Percentiles rank a stretch among this genome's conserved stretches.
Evolutionary conservation across 2,113 vertebrate species (phyloP).

Genomic region (Melanostigma gelatinosum): DNA sequence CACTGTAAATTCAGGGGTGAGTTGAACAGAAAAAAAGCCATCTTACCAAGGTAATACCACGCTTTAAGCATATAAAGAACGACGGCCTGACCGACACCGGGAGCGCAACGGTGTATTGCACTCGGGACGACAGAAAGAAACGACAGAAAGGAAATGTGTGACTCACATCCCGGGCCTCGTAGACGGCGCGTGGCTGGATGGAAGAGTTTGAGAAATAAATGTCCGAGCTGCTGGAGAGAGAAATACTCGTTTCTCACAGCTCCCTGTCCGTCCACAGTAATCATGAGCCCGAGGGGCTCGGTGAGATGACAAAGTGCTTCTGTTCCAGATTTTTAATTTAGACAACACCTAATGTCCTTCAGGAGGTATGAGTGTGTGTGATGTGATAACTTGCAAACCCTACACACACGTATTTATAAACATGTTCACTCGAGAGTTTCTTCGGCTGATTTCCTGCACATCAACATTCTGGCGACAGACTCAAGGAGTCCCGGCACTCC

Average conservation of each 20-base stretch:
- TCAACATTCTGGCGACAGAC: constrained; percentile 54
- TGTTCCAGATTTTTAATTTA: constrained; percentile 81
- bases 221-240: constrained; percentile 26
- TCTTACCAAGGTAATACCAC: constrained; percentile 19
- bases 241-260: constrained; percentile 54
- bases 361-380: constrained; percentile 59
- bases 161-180: constrained; percentile 11
- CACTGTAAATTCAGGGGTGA: constrained; percentile 35
- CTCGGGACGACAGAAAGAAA: too few species aligned
- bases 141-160: constrained; percentile 22
- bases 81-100: constrained; percentile 2
- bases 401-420: constrained; percentile 7
- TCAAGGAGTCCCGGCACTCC: constrained; percentile 27
- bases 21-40: constrained; percentile 1
- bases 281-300: constrained; percentile 66
- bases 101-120: constrained; percentile 50
- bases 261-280: constrained; percentile 42
- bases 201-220: constrained; percentile 51
- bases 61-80: constrained; percentile 43
- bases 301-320: constrained; percentile 60
- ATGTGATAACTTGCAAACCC: constrained; percentile 34
- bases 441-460: constrained; percentile 31
- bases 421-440: not conserved
- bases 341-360: constrained; percentile 75
- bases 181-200: constrained; percentile 24